These are phyloP conservation scores for Hyperoplus lanceolatus DNA, from an alignment of 2,797 vertebrate genomes.

Conservation along the genomic window DNA sequence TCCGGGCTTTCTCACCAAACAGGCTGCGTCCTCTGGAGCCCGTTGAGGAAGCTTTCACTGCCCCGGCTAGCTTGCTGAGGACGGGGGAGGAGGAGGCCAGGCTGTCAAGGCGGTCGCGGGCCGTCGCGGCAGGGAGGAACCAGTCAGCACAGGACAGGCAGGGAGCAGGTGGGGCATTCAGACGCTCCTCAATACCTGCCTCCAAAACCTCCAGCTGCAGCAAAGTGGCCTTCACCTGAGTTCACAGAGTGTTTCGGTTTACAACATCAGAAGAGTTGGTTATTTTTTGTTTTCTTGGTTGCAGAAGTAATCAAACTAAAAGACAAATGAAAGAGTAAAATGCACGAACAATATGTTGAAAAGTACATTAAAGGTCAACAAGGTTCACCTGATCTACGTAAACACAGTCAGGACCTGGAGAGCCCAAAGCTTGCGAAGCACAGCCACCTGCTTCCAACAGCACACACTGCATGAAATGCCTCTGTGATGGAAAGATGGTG, in stretches of 20 bases:
- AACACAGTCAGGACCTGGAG: constrained; percentile 93
- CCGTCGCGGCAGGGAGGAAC: constrained; percentile 86
- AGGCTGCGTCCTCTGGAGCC: constrained; percentile 80
- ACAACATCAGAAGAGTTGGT: too few species aligned
- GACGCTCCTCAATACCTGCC: constrained; percentile 86
- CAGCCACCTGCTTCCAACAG: constrained; percentile 94
- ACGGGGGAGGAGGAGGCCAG: constrained; percentile 80
- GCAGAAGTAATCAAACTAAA: not conserved
- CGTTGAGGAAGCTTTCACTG: constrained; percentile 72
- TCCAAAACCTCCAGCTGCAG: constrained; percentile 91
- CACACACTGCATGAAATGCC: constrained; percentile 93
- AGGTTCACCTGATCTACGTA: constrained; percentile 91
- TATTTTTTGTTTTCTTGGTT: not conserved
- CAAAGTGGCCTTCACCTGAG: constrained; percentile 90
- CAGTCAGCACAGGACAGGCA: constrained; percentile 93
- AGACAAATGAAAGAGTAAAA: not conserved
- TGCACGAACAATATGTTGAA: not conserved
- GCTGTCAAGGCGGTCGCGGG: constrained; percentile 86
- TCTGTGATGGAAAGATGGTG: constrained; percentile 79
- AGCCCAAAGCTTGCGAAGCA: constrained; percentile 87
- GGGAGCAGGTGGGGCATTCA: constrained; percentile 86
- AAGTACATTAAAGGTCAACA: not conserved
- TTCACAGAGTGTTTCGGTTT: too few species aligned
- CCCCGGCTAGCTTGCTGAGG: constrained; percentile 85
- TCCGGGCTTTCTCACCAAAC: constrained; percentile 84